phyloP scores from a whole-genome alignment of 2,888 invertebrate species.

The Blera fallax region DNA sequence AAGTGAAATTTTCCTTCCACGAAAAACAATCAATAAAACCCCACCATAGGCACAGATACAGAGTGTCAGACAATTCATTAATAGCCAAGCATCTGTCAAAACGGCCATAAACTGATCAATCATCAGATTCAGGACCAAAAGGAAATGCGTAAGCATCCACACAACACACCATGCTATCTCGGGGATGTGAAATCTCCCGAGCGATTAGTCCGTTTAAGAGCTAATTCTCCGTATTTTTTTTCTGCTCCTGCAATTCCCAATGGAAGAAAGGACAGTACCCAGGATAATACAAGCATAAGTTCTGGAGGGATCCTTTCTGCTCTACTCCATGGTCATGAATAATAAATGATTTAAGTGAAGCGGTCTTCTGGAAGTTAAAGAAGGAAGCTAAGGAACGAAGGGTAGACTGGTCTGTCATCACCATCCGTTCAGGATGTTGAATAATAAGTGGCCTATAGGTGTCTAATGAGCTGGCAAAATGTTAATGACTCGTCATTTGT shows the following conservation, averaged over 20 bases:
- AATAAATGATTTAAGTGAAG: conserved; percentile 20
- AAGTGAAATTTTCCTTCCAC: background rate
- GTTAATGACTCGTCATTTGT: conserved; percentile 43
- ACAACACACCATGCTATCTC: background rate
- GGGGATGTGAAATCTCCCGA: background rate
- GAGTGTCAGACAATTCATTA: conserved; percentile 25
- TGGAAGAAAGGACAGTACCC: background rate
- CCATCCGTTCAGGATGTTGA: conserved; percentile 5
- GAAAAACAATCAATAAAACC: conserved; percentile 4
- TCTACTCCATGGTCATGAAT: conserved; percentile 22
- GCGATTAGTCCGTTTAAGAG: background rate
- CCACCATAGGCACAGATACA: background rate
- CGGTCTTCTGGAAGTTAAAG: background rate
- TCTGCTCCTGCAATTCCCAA: background rate
- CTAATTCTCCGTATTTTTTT: background rate
- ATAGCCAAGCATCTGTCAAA: conserved; percentile 46
- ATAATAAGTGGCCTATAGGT: conserved; percentile 46
- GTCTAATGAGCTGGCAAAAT: conserved; percentile 50
- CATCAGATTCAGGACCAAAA: background rate
- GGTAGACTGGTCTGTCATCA: conserved; percentile 10
- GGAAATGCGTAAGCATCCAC: background rate
- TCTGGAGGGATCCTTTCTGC: background rate
- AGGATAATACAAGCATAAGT: background rate
- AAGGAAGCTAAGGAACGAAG: background rate
- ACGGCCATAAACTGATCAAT: conserved; percentile 41